Evolutionary conservation across 1,140 invertebrate species (phyloP), one percentile per base, ranked within the genome.

Genomic region (Heliothis subflexa): DNA sequence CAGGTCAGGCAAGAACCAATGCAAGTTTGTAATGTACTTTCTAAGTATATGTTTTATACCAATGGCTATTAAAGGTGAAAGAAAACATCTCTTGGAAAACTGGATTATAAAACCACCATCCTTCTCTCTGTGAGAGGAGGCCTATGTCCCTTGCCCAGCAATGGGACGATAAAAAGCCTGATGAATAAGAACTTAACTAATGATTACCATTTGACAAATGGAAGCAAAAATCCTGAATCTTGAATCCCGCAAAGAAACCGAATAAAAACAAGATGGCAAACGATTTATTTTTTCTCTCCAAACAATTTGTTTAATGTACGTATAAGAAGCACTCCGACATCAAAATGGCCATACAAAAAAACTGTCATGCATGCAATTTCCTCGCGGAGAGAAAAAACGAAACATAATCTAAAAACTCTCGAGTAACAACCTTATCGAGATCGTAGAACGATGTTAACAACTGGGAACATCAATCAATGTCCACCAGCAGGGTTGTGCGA

Each of bases 401-500:
- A 77, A 66, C 50, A 78, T 78, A 81, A 79, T 82, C 74, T 79
- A 81, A 85, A 85, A 83, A 79, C 78, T 57, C 61, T 62, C 72
- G 47, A 64, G 76, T 64, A 28, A 70, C 82, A 86, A 81, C 78
- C 78, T 74, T 86, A 84, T 86, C 84, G 78, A 74, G 84, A 86
- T 86, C 78, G 57, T 28, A 74, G 68, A 64, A 73, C 55, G 81
- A 33, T 83, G 83, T 84, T 83, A 80, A 84, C 83, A 84, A 81
- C 77, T 21, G 21, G 11, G 25, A 45, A 64, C 83, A 86, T 86
- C 83, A 84, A 86, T 86, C 85, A 86, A 83, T 77, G 85, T 86
- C 85, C 57, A 18, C 14, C 45, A 47, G 7, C 62, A 84, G 80
- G 78, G 82, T 81, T 84, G 79, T 54, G 59, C 57, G 76, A 68